Evolutionary conservation across 2,113 vertebrate genomes (phyloP).

Genomic region (Chloropsis cyanopogon): DNA sequence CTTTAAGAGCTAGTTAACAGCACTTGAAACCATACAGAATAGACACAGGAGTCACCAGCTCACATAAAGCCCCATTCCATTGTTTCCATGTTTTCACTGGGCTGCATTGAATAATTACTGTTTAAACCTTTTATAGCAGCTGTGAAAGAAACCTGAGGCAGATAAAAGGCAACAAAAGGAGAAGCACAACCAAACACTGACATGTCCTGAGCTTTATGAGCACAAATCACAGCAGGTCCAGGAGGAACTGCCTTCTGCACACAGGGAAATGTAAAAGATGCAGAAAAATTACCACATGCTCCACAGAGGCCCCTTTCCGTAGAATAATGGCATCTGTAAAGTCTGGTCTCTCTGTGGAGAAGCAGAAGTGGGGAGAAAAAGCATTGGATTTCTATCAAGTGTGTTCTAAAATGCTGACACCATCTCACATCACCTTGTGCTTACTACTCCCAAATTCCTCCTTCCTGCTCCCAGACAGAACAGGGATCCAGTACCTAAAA

Average conservation of each 20-base stretch:
- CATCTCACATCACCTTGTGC: background rate
- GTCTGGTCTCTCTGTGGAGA: constrained; percentile 88
- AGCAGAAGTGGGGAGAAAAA: background rate
- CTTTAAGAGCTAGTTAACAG: background rate
- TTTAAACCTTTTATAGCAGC: background rate
- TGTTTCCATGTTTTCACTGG: background rate
- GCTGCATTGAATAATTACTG: background rate
- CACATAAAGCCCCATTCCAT: background rate
- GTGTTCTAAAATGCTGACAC: background rate
- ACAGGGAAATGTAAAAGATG: background rate
- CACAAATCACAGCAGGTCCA: background rate
- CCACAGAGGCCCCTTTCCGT: constrained; percentile 89
- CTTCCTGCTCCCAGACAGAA: background rate
- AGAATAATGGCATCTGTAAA: constrained; percentile 95
- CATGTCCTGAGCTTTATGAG: background rate
- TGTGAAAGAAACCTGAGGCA: background rate
- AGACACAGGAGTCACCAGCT: background rate
- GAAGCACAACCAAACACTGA: background rate
- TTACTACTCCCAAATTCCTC: background rate
- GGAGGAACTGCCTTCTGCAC: background rate
- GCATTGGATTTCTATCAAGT: background rate
- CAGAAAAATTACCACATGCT: constrained; percentile 87
- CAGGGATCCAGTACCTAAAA: background rate
- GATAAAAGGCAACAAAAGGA: background rate
- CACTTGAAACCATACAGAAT: background rate